Evolutionary conservation across 1,140 invertebrate species (phyloP), one percentile per base, ranked within the genome.

Genomic region (Sitophilus oryzae): DNA sequence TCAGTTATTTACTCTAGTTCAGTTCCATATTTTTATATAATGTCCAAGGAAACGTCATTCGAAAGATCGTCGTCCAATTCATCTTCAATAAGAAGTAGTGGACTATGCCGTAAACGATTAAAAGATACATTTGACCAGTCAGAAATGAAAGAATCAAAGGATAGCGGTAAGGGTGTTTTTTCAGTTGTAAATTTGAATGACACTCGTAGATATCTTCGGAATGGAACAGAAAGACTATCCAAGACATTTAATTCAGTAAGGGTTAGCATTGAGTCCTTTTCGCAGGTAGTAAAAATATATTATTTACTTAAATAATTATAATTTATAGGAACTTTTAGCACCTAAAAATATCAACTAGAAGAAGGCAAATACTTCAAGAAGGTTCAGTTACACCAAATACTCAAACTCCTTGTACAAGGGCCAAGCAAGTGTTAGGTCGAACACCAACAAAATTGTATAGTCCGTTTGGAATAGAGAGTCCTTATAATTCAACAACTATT

Each of bases 361-460:
- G 80, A 52, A 71, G 80, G 19, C 76, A 81, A 51, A 74, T 78
- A 51, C 57, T 83, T 9, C 73, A 79, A 37, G 78, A 80, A 54
- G 77, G 79, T 11, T 77, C 79, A 0, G 72, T 76, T 10, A 74
- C 73, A 34, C 72, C 71, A 14, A 71, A 69, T 34, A 70, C 66
- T 45, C 65, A 64, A 5, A 79, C 79, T 1, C 79, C 79, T 1
- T 73, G 76, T 23, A 73, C 77, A 8, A 67, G 71, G 41, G 76
- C 78, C 0, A 71, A 76, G 5, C 66, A 74, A 44, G 63, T 82
- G 20, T 65, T 83, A 8, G 81, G 81, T 2, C 67, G 81, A 18
- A 83, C 80, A 0, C 81, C 81, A 0, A 81, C 79, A 0, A 82
- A 82, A 60, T 61, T 83, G 3, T 82, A 82, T 59, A 82, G 80